phyloP scores from a whole-genome alignment of 1,140 invertebrate species.

The Bombus sylvicola region DNA sequence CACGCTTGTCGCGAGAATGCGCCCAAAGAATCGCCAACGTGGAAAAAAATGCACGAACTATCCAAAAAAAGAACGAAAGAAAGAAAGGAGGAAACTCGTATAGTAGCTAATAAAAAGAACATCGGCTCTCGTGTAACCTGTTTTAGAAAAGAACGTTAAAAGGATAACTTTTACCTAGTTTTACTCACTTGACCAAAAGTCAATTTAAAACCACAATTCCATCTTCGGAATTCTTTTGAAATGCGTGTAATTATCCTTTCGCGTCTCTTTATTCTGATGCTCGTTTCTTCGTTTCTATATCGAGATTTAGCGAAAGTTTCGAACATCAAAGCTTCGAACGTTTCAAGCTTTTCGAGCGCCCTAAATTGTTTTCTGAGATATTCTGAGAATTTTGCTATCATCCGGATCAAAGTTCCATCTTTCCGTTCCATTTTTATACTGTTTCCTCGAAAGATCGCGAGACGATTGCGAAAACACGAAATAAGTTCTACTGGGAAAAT shows the following conservation, averaged over 20 bases:
- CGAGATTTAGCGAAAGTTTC: too few species aligned
- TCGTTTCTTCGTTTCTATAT: too few species aligned
- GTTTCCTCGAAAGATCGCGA: background rate
- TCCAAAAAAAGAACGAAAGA: background rate
- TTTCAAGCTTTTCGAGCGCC: too few species aligned
- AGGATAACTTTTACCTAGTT: conserved; percentile 16
- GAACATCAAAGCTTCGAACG: too few species aligned
- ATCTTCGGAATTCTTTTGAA: background rate
- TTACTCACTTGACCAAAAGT: background rate
- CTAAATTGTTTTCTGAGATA: too few species aligned
- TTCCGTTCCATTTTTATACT: background rate
- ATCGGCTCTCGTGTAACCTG: background rate
- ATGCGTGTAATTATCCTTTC: background rate
- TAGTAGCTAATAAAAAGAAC: conserved; percentile 13
- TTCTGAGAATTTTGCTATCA: too few species aligned
- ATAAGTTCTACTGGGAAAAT: background rate
- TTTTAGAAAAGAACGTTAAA: conserved; percentile 23
- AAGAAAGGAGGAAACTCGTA: background rate
- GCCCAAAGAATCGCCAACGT: background rate
- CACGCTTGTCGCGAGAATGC: background rate
- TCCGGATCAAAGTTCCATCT: too few species aligned
- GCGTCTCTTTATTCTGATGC: too few species aligned
- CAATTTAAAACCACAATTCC: background rate
- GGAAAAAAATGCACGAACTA: background rate
- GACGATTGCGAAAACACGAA: background rate